Percentiles rank a stretch among this genome's conserved stretches.
phyloP scores from a whole-genome alignment of 2,797 vertebrate genomes.

The Smutsia gigantea region DNA sequence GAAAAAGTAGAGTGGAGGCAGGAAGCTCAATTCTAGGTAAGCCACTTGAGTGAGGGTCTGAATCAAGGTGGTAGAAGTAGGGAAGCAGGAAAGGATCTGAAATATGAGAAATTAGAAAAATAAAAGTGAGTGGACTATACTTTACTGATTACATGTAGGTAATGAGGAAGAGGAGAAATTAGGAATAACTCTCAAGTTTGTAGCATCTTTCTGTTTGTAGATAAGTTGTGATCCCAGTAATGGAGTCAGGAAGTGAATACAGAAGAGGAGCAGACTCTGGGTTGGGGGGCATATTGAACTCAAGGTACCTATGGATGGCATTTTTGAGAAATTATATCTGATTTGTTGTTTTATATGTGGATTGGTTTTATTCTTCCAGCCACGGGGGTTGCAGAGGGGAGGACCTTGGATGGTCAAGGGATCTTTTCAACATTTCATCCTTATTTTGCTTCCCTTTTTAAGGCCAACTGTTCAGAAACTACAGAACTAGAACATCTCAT shows the following conservation, averaged over 20 bases:
- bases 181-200: not conserved
- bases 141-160: not conserved
- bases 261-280: not conserved
- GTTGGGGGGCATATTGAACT: not conserved
- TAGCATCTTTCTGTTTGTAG: not conserved
- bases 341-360: not conserved
- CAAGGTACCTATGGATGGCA: not conserved
- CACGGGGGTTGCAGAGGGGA: not conserved
- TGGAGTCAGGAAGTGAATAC: not conserved
- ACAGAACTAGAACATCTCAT: not conserved
- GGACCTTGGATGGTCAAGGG: not conserved
- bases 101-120: slow-evolving; percentile 15
- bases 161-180: not conserved
- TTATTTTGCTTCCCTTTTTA: slow-evolving; percentile 11
- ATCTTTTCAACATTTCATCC: not conserved
- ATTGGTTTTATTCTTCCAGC: not conserved
- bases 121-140: not conserved
- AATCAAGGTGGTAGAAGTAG: not conserved
- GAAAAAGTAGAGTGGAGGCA: not conserved
- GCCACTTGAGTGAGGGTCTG: not conserved
- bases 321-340: slow-evolving; percentile 25
- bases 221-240: not conserved
- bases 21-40: not conserved
- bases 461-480: slow-evolving; percentile 6
- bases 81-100: not conserved